phyloP scores from a whole-genome alignment of 2,888 invertebrate genomes.

The Erebia aethiops region DNA sequence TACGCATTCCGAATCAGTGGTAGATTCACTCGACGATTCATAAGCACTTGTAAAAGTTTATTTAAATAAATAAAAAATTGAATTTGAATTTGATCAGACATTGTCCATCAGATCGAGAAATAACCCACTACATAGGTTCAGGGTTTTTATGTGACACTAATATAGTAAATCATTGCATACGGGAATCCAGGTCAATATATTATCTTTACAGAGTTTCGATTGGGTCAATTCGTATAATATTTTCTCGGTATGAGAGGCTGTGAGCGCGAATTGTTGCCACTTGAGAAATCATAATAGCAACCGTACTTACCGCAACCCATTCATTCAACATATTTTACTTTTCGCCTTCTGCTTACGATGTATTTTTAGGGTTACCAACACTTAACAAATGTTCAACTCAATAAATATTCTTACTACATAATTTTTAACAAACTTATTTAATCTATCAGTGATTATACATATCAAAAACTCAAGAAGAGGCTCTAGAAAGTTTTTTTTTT shows the following conservation, averaged over 20 bases:
- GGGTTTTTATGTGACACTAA: background rate
- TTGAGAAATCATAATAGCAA: constrained; percentile 20
- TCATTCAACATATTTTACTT: constrained; percentile 10
- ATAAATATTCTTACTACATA: no score
- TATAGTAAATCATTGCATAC: background rate
- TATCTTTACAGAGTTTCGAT: background rate
- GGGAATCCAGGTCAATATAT: background rate
- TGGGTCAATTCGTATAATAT: constrained; percentile 2
- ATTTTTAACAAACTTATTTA: no score
- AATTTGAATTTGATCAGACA: no score
- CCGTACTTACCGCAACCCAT: constrained; percentile 12
- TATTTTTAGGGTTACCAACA: background rate
- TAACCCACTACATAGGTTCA: no score
- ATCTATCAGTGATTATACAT: no score
- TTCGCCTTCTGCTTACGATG: background rate
- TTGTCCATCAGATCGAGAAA: no score
- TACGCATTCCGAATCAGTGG: no score
- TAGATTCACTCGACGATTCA: no score
- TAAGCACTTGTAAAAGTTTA: no score
- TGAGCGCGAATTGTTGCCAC: background rate
- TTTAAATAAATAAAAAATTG: no score
- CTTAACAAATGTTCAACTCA: background rate
- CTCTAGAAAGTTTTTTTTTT: no score
- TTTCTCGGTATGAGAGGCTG: background rate
- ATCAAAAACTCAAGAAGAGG: no score